Evolutionary conservation across 2,888 invertebrate genomes (phyloP), one percentile per base, ranked within the genome.

Genomic region (Epinotia nisella): DNA sequence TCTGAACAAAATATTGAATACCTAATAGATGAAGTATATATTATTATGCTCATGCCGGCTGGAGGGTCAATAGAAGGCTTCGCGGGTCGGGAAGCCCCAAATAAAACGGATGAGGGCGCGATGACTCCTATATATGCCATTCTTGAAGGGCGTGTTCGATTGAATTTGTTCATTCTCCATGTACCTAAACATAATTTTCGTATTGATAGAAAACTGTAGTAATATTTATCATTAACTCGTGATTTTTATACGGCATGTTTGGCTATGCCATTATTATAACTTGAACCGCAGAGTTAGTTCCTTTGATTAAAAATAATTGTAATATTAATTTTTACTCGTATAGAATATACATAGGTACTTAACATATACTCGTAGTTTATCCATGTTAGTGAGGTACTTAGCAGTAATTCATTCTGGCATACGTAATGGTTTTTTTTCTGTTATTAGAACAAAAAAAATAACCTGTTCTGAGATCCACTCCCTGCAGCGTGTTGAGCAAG

Each of bases 1-100:
- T 62, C 49, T 49, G 67, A 72, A 72, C 72, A 61, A 68, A 61
- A 72, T 72, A 72, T 72, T 72, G 72, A 72, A 62, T 62, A 72
- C 56, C 61, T 51, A 72, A 68, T 68, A 68, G 61, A 72, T 67
- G 67, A 68, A 55, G 72, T 72, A 61, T 72, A 61, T 72, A 72
- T 72, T 70, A 70, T 70, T 72, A 72, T 62, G 49, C 49, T 56
- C 67, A n/a, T 56, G 61, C 72, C 53, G 19, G 71, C 66, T 71
- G 60, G 21, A 51, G 58, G 73, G 69, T 69, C 72, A 72, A 73
- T 64, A 69, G 67, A 67, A 68, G 73, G 69, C 64, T 69, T 69
- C 67, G 41, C 64, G 73, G 73, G 68, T 73, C 53, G 68, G 68
- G 65, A 24, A 60, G 39, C 56, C 3, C 59, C 56, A 41, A 68